These are phyloP conservation scores for Phragmatobia fuliginosa DNA, from an alignment of 2,888 invertebrate species.

Conservation along the genomic window DNA sequence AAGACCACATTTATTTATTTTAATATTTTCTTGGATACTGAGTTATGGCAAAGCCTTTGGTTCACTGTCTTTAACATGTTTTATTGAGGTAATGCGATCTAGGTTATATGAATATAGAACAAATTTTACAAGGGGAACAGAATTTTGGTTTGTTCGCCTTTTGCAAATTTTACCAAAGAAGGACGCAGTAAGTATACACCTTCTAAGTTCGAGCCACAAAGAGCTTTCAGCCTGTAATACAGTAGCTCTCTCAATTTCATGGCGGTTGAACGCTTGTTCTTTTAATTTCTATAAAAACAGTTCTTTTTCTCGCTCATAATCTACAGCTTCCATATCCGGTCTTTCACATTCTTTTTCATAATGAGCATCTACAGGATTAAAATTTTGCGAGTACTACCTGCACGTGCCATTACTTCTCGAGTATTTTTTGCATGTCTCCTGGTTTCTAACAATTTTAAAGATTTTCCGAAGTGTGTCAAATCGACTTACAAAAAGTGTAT, in stretches of 20 bases:
- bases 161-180: too few relatives aligned
- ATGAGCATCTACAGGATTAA: conserved; percentile 15
- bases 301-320: conserved; percentile 20
- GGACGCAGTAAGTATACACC: conserved; percentile 7
- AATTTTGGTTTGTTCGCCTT: too few relatives aligned
- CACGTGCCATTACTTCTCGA: conserved; percentile 6
- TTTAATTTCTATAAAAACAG: conserved; percentile 22
- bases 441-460: conserved; percentile 18
- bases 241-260: conserved; percentile 32
- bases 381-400: conserved; percentile 11
- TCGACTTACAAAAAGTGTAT: conserved; percentile 23
- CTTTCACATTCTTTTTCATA: conserved; percentile 21
- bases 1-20: too few relatives aligned
- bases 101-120: too few relatives aligned
- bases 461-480: conserved; percentile 24
- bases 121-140: too few relatives aligned
- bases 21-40: too few relatives aligned
- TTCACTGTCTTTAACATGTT: too few relatives aligned
- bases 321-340: conserved; percentile 21
- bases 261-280: conserved; percentile 19
- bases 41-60: too few relatives aligned
- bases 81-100: too few relatives aligned
- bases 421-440: conserved; percentile 17
- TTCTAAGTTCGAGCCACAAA: conserved; percentile 22
- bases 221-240: conserved; percentile 24